Evolutionary conservation across 2,888 invertebrate genomes (phyloP).

Genomic region (Arrhopalites spinosus): DNA sequence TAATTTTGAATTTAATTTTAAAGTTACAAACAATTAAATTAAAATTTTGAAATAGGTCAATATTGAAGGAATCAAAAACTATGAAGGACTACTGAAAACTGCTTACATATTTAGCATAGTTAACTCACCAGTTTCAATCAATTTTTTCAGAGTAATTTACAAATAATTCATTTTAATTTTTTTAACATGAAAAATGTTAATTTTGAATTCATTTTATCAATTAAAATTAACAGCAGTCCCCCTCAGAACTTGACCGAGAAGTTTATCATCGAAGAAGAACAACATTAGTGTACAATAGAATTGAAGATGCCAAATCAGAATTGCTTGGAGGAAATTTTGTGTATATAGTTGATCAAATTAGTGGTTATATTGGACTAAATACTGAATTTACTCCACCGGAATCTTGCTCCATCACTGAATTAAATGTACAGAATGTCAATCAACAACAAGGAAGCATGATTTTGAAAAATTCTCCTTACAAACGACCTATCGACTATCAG

Average conservation of each 20-base stretch:
- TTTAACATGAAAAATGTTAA: background rate
- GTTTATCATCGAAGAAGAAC: conserved; percentile 27
- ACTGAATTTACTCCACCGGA: conserved; percentile 33
- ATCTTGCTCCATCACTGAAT: conserved; percentile 39
- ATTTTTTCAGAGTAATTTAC: conserved; percentile 41
- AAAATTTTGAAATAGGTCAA: too few relatives aligned
- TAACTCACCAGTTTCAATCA: conserved; percentile 28
- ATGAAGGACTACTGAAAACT: conserved; percentile 38
- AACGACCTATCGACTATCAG: conserved; percentile 46
- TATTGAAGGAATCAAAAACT: conserved; percentile 38
- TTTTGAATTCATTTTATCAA: background rate
- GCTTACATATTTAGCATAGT: conserved; percentile 35
- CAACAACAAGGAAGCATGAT: conserved; percentile 46
- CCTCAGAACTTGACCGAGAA: conserved; percentile 14
- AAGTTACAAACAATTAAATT: too few relatives aligned
- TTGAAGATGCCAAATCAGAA: conserved; percentile 34
- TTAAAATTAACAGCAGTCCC: conserved; percentile 39
- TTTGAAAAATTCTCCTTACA: conserved; percentile 38
- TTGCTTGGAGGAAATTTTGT: conserved; percentile 41
- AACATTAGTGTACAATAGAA: conserved; percentile 22
- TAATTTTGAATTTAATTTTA: too few relatives aligned
- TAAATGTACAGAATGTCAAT: conserved; percentile 34
- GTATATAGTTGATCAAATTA: conserved; percentile 38
- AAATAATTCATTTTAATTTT: background rate
- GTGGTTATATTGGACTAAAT: conserved; percentile 39